A percentile compares a stretch with the other conserved stretches of the same genome.
These are phyloP conservation scores for Eufriesea mexicana DNA, from an alignment of 1,140 invertebrate species.

Conservation along the genomic window DNA sequence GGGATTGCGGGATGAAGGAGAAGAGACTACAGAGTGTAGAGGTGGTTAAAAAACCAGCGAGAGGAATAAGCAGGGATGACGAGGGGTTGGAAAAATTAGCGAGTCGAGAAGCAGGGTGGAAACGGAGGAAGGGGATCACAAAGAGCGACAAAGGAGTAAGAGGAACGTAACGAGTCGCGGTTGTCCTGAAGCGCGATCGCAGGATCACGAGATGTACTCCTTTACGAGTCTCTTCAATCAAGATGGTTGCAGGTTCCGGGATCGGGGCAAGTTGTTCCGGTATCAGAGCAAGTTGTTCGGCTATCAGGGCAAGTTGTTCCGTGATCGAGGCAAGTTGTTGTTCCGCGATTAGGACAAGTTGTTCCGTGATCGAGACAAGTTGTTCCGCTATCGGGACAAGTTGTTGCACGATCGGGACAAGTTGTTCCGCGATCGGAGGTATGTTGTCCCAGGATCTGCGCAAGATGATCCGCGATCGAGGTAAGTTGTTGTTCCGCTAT, in stretches of 20 bases:
- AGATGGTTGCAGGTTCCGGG: background rate
- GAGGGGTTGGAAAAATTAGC: background rate
- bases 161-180: background rate
- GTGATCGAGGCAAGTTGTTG: too few species aligned
- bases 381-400: too few species aligned
- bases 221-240: background rate
- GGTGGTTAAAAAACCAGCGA: background rate
- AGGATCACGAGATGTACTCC: background rate
- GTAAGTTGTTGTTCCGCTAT: background rate
- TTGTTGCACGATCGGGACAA: too few species aligned
- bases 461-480: slow-evolving; percentile 7
- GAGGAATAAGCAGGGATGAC: background rate
- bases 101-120: too few species aligned
- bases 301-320: too few species aligned
- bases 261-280: background rate
- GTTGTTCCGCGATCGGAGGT: too few species aligned
- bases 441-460: too few species aligned
- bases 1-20: too few species aligned
- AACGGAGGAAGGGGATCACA: background rate
- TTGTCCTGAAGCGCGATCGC: background rate
- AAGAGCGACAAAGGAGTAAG: background rate
- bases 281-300: too few species aligned
- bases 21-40: background rate
- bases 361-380: too few species aligned
- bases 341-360: too few species aligned